Evolutionary conservation across 1,140 invertebrate species (phyloP).

Genomic region (Parasteatoda tepidariorum): DNA sequence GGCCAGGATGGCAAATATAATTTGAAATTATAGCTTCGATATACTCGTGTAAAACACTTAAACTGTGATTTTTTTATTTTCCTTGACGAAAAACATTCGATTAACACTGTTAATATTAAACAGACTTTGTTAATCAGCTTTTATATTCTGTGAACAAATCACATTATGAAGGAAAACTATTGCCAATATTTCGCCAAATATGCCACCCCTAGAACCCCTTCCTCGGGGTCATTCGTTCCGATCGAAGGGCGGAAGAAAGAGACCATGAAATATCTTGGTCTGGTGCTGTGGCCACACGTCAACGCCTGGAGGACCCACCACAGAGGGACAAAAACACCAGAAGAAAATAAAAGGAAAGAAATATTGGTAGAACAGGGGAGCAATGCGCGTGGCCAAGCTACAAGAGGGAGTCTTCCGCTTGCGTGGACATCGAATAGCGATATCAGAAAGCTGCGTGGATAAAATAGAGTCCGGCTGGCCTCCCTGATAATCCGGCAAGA

Average conservation of each 20-base stretch:
- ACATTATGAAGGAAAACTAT: no score
- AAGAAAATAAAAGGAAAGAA: neutral
- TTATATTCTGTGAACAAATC: no score
- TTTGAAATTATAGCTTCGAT: no score
- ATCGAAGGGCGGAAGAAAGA: slow-evolving; percentile 8
- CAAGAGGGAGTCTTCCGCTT: slow-evolving; percentile 17
- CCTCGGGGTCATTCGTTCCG: neutral
- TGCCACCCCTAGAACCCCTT: neutral
- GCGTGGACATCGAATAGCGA: slow-evolving; percentile 13
- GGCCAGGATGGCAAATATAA: no score
- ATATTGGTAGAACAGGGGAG: neutral
- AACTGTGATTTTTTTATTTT: no score
- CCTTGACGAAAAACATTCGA: no score
- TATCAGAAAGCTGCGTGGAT: neutral
- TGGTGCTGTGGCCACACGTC: slow-evolving; percentile 37
- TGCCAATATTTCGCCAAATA: slow-evolving; percentile 29
- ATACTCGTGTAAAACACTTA: no score
- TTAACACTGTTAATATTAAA: no score
- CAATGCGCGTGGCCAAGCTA: slow-evolving; percentile 19
- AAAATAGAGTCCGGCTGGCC: slow-evolving; percentile 9
- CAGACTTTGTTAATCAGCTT: no score
- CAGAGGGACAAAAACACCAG: neutral
- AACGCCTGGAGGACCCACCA: slow-evolving; percentile 24
- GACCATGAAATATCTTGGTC: slow-evolving; percentile 47
- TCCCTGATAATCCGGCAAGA: slow-evolving; percentile 18